phyloP scores from a whole-genome alignment of 2,888 invertebrate species.

The Chymomyza amoena region DNA sequence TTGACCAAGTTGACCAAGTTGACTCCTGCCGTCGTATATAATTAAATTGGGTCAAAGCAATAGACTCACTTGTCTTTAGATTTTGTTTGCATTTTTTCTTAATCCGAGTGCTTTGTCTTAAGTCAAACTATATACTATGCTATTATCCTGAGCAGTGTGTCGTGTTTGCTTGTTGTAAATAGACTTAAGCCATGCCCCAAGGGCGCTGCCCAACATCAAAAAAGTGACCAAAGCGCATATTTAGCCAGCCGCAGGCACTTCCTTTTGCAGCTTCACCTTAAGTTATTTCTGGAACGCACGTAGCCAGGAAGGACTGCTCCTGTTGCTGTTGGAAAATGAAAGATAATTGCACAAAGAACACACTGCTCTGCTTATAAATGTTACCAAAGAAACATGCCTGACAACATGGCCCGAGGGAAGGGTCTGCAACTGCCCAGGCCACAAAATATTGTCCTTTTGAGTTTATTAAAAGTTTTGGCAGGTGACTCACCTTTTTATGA shows the following conservation, averaged over 20 bases:
- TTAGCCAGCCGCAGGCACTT: background rate
- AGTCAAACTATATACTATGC: background rate
- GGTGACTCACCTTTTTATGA: slow-evolving; percentile 28
- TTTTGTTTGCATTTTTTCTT: slow-evolving; percentile 64
- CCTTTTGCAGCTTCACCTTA: background rate
- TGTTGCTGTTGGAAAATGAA: background rate
- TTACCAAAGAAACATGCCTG: background rate
- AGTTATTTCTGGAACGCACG: background rate
- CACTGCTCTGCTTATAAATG: background rate
- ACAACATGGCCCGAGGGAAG: slow-evolving; percentile 13
- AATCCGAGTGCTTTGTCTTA: slow-evolving; percentile 44
- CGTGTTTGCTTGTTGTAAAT: background rate
- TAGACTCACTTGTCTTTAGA: slow-evolving; percentile 68
- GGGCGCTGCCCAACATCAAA: background rate
- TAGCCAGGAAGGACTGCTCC: background rate
- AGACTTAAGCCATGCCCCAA: background rate
- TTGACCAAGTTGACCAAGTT: slow-evolving; percentile 19
- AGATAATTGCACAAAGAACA: background rate
- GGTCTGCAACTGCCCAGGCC: slow-evolving; percentile 17
- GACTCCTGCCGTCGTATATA: slow-evolving; percentile 42
- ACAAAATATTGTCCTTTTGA: slow-evolving; percentile 59
- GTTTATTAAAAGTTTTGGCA: slow-evolving; percentile 61
- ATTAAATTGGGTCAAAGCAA: slow-evolving; percentile 69
- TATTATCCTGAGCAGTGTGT: background rate
- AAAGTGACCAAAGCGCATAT: background rate